A percentile compares a stretch with the other conserved stretches of the same genome.
phyloP scores from a whole-genome alignment of 2,888 invertebrate species.

The Malthinus seriepunctatus region DNA sequence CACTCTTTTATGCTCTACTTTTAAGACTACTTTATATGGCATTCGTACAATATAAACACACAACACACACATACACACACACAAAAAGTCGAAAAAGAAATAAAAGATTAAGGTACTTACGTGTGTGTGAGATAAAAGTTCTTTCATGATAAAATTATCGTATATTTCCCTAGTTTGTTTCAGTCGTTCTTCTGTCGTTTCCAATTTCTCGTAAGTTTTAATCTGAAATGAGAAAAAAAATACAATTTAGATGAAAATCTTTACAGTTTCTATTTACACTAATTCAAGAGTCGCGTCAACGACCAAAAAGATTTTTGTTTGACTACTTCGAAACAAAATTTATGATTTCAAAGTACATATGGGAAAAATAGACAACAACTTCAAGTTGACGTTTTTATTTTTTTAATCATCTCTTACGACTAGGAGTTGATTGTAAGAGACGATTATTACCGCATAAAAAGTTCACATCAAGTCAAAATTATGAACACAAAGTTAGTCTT shows the following conservation, averaged over 20 bases:
- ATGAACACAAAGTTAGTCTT: too few species aligned
- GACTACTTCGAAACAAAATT: too few species aligned
- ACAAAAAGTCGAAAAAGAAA: background rate
- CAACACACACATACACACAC: background rate
- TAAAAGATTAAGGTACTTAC: constrained; percentile 65
- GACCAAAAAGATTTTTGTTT: too few species aligned
- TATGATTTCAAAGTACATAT: too few species aligned
- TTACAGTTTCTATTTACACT: too few species aligned
- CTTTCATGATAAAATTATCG: constrained; percentile 99
- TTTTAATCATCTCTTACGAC: too few species aligned
- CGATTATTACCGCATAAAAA: too few species aligned
- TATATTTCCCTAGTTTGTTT: constrained; percentile 96
- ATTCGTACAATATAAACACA: background rate
- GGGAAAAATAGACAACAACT: too few species aligned
- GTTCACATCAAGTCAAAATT: too few species aligned
- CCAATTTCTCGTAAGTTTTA: constrained; percentile 97
- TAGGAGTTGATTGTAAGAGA: too few species aligned
- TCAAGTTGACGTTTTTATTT: too few species aligned
- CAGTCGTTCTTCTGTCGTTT: constrained; percentile 94
- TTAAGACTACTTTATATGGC: background rate
- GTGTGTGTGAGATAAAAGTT: constrained; percentile 97
- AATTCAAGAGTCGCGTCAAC: too few species aligned
- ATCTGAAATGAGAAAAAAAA: constrained; percentile 71
- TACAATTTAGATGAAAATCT: background rate
- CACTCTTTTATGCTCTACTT: background rate